Base-by-base conservation (phyloP, 2,113 vertebrate genomes). In the Mirza zaza region DNA sequence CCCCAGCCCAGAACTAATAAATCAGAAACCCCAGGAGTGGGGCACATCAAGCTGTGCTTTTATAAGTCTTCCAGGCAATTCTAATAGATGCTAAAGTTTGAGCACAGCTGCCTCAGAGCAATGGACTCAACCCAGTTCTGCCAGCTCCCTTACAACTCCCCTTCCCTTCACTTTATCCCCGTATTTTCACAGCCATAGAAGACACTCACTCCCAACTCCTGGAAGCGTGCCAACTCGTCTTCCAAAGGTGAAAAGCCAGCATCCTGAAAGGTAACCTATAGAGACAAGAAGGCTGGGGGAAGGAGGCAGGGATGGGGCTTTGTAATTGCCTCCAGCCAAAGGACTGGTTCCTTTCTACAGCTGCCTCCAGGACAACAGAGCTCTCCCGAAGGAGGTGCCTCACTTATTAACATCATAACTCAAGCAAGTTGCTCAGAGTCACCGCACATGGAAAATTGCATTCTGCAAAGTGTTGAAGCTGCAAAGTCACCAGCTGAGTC, bases 361-460 rank as follows among this genome's bases (percentile, higher is more conserved):
- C 91, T 95, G 96, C 70, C 94, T 89, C 48, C 27, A 59, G 96
- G 94, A 93, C 97, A 92, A 93, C 70, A 87, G 87, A 52, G 93
- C 21, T 13, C 70, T 93, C 97, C 92, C 95, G 0, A 17, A 95
- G 94, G 96, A 96, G 92, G 95, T 9, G 85, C 94, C 10, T 75
- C 91, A 39, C 96, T 98, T 98, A 98, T 98, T 97, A 98, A 98
- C 97, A 97, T 97, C 98, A 96, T 98, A 98, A 98, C 98, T 98
- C 98, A 98, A 87, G 96, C 93, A 97, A 96, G 97, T 96, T 95
- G 87, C 92, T 81, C 18, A 71, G 80, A 94, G 97, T 98, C 87
- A 73, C 93, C 23, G 11, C 91, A n/a, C 91, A 97, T 95, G 95
- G 95, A 96, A 95, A 80, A 97, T 80, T 96, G 81, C 96, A 87